Base-by-base conservation (phyloP, 1,140 invertebrate genomes). In the Palaemon carinicauda region DNA sequence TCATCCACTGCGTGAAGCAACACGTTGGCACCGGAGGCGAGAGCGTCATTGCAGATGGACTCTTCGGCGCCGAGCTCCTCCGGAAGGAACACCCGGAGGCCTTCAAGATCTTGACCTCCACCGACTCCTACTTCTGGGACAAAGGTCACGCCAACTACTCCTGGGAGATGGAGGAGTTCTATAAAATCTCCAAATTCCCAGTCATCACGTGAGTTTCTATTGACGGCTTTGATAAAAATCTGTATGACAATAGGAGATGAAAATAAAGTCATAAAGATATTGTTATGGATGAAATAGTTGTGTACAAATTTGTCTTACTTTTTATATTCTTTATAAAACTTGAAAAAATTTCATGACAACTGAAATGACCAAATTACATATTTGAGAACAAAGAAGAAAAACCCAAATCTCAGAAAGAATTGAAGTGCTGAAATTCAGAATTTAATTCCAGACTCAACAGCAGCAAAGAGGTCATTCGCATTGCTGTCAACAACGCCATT, bases 1-100 rank as follows among this genome's bases (percentile, higher is more conserved):
- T 95, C 80, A 91, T 95, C 14, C 95, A 95, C 88, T 95, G 94
- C 89, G 89, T 95, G 14, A 92, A 93, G 19, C 95, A 95, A 91
- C 93, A 94, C 19, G 84, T 91, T n/a, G 93, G 93, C 1, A 56
- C 91, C 5, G 94, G 94, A 0, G 95, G 94, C 0, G 93, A 94
- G 84, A 95, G 94, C 90, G 90, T 94, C 19, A 90, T 95, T 1
- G 92, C 93, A 3, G 95, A 95, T 88, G 93, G 93, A 50, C 93
- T 94, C 84, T 92, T 92, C 51, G 92, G 94, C 9, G 94, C 94
- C 0, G 90, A 93, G 21, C 92, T 93, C 56, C 91, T 95, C 90
- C 93, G 93, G 73, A 74, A 90, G n/a, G 90, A 93, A 50, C 90
- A 94, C 89, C 92, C 92, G 2, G 89, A 92, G 60, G 90, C 92